Percentiles rank a stretch among this genome's conserved stretches.
These are phyloP conservation scores for Passer domesticus DNA, from an alignment of 2,113 vertebrate genomes.

Conservation along the genomic window DNA sequence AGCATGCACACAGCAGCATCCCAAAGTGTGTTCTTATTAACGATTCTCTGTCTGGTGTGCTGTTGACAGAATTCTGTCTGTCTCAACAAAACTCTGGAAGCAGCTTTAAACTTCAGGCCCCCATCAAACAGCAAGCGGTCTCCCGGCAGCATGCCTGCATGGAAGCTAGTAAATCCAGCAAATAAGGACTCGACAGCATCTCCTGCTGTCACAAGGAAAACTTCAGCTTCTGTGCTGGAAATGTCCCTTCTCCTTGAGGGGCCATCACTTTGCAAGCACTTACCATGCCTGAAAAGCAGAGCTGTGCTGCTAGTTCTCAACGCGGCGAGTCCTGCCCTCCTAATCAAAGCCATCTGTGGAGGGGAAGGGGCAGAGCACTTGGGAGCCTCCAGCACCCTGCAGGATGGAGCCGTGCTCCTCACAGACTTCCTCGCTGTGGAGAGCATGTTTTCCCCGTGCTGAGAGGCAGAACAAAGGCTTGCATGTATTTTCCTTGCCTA, in stretches of 20 bases:
- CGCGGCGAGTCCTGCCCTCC: not conserved
- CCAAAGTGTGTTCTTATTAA: conserved; percentile 58
- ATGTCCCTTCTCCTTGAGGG: conserved; percentile 39
- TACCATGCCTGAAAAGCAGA: not conserved
- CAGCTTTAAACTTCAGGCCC: conserved; percentile 71
- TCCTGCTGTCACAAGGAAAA: conserved; percentile 66
- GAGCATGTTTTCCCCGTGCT: rapidly evolving
- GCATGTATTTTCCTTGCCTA: conserved; percentile 8
- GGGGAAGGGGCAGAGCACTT: not conserved
- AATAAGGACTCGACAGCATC: conserved; percentile 67
- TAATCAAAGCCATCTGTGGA: not conserved
- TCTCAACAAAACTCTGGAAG: conserved; percentile 75
- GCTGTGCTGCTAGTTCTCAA: not conserved
- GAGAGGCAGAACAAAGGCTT: not conserved
- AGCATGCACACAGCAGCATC: conserved; percentile 58
- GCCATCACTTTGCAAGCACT: conserved; percentile 20
- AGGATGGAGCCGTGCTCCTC: not conserved
- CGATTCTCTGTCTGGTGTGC: conserved; percentile 61
- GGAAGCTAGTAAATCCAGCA: conserved; percentile 59
- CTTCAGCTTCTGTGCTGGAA: conserved; percentile 48
- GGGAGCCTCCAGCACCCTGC: not conserved
- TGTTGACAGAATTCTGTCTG: conserved; percentile 75
- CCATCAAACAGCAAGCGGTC: conserved; percentile 61
- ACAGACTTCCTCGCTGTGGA: not conserved
- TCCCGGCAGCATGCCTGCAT: conserved; percentile 51